phyloP scores from a whole-genome alignment of 2,113 vertebrate genomes.

The Mesoclemmys tuberculata region DNA sequence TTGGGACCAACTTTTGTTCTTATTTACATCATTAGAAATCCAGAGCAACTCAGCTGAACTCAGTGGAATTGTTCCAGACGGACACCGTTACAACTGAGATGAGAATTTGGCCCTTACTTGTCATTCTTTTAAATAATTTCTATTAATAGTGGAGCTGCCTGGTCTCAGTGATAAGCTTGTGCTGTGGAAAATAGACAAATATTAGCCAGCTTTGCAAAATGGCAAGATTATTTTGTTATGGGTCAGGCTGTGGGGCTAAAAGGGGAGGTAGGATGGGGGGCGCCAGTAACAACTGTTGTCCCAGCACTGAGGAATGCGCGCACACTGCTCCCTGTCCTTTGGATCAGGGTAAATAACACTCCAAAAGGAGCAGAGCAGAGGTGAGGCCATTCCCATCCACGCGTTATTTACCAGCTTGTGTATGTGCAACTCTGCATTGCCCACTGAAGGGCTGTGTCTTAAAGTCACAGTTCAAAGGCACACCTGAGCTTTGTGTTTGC shows the following conservation, averaged over 20 bases:
- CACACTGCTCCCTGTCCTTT: not conserved
- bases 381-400: not conserved
- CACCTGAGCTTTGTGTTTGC: not conserved
- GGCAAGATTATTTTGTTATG: not conserved
- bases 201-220: not conserved
- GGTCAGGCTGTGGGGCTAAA: not conserved
- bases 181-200: not conserved
- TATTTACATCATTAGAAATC: not conserved
- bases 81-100: not conserved
- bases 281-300: not conserved
- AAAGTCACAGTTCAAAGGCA: not conserved
- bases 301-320: not conserved
- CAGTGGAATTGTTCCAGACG: not conserved
- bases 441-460: not conserved
- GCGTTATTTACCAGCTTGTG: not conserved
- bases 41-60: not conserved
- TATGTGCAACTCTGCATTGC: not conserved
- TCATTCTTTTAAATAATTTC: not conserved
- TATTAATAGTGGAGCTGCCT: not conserved
- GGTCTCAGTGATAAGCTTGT: not conserved
- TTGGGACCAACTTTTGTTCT: not conserved
- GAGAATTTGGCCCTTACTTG: not conserved
- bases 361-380: not conserved
- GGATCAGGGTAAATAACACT: not conserved
- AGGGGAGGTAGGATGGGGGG: too few species aligned